Conservation (phyloP, 2,888 invertebrate genomes). For the Netelia virgata region DNA sequence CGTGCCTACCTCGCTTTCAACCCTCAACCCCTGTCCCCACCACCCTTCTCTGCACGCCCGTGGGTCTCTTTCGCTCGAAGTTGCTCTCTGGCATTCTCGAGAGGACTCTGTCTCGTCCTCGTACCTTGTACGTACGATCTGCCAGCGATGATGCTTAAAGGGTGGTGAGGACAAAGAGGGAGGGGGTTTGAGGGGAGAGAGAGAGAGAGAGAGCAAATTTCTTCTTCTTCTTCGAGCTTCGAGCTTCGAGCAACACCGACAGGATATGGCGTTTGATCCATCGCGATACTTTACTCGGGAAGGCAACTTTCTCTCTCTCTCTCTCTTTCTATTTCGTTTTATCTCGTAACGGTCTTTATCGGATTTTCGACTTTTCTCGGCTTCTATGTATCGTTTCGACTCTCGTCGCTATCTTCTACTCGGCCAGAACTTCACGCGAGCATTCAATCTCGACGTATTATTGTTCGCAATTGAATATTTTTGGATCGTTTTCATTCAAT, state of each 20-base stretch:
- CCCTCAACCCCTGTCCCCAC: conserved; percentile 23
- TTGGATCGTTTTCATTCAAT: too few species aligned
- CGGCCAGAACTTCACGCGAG: background rate
- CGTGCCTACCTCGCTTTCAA: conserved; percentile 49
- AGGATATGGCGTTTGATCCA: conserved; percentile 77
- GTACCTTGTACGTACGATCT: conserved; percentile 69
- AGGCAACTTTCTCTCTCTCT: conserved; percentile 4
- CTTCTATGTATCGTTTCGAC: background rate
- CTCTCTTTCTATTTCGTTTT: background rate
- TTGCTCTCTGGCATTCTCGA: conserved; percentile 41
- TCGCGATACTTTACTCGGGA: conserved; percentile 70
- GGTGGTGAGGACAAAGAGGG: background rate
- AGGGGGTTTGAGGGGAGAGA: background rate
- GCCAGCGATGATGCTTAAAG: background rate
- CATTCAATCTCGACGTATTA: conserved; percentile 7
- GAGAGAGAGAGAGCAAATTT: conserved; percentile 18
- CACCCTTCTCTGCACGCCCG: conserved; percentile 13
- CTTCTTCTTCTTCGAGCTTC: background rate
- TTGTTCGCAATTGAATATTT: too few species aligned
- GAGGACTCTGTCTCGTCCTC: conserved; percentile 79
- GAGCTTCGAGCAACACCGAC: conserved; percentile 52
- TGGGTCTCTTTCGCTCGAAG: conserved; percentile 17
- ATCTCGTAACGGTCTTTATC: conserved; percentile 74
- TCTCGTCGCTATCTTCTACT: conserved; percentile 39
- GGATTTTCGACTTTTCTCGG: conserved; percentile 62